Conservation (phyloP, 2,113 vertebrate species). For the Galeopterus variegatus region DNA sequence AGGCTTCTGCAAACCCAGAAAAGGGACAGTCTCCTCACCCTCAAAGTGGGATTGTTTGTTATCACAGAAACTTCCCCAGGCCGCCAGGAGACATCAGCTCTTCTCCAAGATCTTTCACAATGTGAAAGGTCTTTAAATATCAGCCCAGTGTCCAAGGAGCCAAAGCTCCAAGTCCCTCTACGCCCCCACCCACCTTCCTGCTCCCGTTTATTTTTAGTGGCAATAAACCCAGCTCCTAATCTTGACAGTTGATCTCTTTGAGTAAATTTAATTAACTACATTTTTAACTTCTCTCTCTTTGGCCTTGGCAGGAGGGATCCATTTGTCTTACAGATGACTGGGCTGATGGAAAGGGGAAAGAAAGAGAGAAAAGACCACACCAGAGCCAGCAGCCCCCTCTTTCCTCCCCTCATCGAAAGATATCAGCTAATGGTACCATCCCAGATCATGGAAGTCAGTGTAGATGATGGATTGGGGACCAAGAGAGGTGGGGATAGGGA, state of each 20-base stretch:
- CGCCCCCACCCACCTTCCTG: neutral
- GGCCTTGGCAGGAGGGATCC: slow-evolving; percentile 64
- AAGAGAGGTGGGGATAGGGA: rapidly evolving
- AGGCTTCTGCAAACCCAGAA: neutral
- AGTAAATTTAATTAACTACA: slow-evolving; percentile 79
- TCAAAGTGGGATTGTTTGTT: neutral
- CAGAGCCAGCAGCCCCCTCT: neutral
- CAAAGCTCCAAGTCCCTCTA: neutral
- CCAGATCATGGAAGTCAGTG: neutral
- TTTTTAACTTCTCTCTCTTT: slow-evolving; percentile 76
- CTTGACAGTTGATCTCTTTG: slow-evolving; percentile 71
- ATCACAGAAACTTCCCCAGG: neutral
- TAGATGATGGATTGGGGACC: neutral
- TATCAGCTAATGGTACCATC: neutral
- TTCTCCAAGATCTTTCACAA: neutral
- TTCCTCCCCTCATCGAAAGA: neutral
- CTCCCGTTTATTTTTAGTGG: slow-evolving; percentile 74
- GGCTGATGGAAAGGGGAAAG: slow-evolving; percentile 33
- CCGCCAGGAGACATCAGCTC: slow-evolving; percentile 17
- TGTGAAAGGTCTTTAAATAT: slow-evolving; percentile 21
- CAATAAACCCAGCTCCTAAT: slow-evolving; percentile 69
- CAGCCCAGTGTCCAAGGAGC: neutral
- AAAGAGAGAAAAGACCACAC: rapidly evolving
- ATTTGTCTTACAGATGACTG: slow-evolving; percentile 64
- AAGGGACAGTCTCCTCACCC: neutral